Evolutionary conservation across 2,888 invertebrate genomes (phyloP).

Genomic region (Patella caerulea): DNA sequence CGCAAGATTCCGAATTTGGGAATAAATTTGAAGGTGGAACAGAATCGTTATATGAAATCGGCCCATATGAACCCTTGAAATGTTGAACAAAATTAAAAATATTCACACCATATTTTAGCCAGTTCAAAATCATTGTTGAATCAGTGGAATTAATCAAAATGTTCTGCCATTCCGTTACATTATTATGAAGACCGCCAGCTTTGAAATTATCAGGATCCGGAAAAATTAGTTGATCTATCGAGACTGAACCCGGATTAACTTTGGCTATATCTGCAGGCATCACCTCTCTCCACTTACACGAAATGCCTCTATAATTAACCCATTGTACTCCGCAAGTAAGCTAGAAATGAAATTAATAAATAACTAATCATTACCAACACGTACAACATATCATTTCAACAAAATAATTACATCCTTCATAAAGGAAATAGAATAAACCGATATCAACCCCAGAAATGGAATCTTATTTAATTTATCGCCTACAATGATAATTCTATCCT

Average conservation of each 20-base stretch:
- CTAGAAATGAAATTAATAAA: neutral
- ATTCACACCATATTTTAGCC: neutral
- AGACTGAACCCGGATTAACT: neutral
- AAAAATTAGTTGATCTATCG: neutral
- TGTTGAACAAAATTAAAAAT: neutral
- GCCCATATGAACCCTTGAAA: neutral
- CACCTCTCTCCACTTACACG: neutral
- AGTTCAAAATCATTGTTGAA: neutral
- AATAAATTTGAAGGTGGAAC: neutral
- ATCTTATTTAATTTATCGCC: too few species aligned
- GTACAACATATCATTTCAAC: too few species aligned
- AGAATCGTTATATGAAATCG: neutral
- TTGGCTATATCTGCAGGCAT: neutral
- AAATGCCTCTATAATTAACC: neutral
- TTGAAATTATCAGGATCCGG: neutral
- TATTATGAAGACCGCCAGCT: constrained; percentile 1
- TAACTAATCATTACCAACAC: too few species aligned
- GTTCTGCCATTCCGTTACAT: neutral
- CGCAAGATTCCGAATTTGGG: neutral
- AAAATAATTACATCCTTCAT: too few species aligned
- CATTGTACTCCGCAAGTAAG: neutral
- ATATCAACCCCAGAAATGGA: too few species aligned
- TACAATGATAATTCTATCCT: too few species aligned
- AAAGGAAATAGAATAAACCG: too few species aligned
- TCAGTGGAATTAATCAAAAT: neutral